Percentiles rank a stretch among this genome's conserved stretches.
Conservation (phyloP, 2,888 invertebrate species). For the Rhopalosiphum nymphaeae region DNA sequence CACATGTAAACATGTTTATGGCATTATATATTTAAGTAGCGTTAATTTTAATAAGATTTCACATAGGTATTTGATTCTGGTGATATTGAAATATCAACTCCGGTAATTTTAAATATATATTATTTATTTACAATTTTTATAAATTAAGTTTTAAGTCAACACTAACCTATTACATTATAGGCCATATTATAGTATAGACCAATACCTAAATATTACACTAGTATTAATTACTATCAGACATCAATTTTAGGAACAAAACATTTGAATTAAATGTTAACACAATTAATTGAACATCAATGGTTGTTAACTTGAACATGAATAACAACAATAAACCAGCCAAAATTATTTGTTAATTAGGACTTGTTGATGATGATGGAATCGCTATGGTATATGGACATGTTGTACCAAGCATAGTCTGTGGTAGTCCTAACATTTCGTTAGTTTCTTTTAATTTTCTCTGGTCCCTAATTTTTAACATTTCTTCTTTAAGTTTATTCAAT, state of each 20-base stretch:
- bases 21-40: no score
- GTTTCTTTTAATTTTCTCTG: slow-evolving; percentile 69
- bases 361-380: slow-evolving; percentile 31
- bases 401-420: not conserved
- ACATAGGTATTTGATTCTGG: not conserved
- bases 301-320: not conserved
- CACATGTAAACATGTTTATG: no score
- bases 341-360: not conserved
- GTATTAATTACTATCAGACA: not conserved
- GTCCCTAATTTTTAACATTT: slow-evolving; percentile 83
- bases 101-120: not conserved
- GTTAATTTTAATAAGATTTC: no score
- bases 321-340: not conserved
- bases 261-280: not conserved
- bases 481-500: slow-evolving; percentile 83
- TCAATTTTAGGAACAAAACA: not conserved
- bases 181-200: not conserved
- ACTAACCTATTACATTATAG: not conserved
- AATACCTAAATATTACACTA: not conserved
- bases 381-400: slow-evolving; percentile 45
- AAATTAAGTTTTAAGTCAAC: not conserved
- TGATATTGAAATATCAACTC: not conserved
- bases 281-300: not conserved
- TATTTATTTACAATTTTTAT: not conserved
- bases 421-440: not conserved